Conservation (phyloP, 2,113 vertebrate genomes). For the Pseudolaguvia tuberculata region DNA sequence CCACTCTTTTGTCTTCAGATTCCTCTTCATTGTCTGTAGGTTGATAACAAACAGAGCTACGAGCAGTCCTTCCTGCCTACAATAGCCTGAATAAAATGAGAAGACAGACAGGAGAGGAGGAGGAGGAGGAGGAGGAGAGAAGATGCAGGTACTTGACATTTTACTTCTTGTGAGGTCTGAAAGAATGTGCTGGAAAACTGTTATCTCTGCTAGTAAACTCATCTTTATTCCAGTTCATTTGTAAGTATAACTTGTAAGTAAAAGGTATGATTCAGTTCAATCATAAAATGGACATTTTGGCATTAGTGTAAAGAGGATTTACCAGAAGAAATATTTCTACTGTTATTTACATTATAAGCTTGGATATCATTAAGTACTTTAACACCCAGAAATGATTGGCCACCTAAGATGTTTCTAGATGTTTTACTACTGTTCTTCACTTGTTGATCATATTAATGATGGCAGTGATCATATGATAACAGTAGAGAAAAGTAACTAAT, state of each 20-base stretch:
- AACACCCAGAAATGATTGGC: neutral
- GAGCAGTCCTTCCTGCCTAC: slow-evolving; percentile 45
- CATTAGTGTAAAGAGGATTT: neutral
- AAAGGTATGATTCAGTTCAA: neutral
- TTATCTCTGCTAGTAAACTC: neutral
- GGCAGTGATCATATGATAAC: no score
- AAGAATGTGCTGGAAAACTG: neutral
- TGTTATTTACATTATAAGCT: neutral
- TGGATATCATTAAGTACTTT: neutral
- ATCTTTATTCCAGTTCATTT: neutral
- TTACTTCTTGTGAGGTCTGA: slow-evolving; percentile 27
- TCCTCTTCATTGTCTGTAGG: slow-evolving; percentile 65
- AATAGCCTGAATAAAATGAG: slow-evolving; percentile 18
- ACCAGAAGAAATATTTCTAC: neutral
- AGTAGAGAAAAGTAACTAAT: no score
- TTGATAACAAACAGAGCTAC: slow-evolving; percentile 62
- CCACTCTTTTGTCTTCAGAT: slow-evolving; percentile 64
- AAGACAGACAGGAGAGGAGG: slow-evolving; percentile 2
- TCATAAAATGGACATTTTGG: neutral
- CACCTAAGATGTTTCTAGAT: neutral
- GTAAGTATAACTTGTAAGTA: no score
- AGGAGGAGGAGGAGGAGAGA: slow-evolving; percentile 2
- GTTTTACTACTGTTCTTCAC: neutral
- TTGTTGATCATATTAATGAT: no score
- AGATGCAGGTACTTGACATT: slow-evolving; percentile 18